These are phyloP conservation scores for Oscheius sp. DNA, from an alignment of 2,888 invertebrate species.

Conservation along the genomic window DNA sequence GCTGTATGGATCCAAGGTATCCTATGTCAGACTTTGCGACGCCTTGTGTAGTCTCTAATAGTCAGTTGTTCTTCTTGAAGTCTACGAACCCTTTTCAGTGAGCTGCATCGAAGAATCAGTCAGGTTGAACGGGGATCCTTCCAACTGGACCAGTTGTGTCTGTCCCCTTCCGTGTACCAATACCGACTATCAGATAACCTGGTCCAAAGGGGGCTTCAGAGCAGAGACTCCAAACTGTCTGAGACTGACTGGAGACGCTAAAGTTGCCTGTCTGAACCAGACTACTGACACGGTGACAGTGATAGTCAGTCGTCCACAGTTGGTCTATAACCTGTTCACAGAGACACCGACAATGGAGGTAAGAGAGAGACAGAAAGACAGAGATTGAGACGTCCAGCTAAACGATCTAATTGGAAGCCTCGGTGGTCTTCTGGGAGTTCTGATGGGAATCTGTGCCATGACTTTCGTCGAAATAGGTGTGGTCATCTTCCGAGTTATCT, in stretches of 20 bases:
- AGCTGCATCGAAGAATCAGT: constrained; percentile 50
- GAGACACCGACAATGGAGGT: constrained; percentile 50
- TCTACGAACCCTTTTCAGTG: constrained; percentile 34
- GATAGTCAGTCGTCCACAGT: constrained; percentile 37
- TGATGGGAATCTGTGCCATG: constrained; percentile 33
- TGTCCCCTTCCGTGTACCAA: constrained; percentile 58
- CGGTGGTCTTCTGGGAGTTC: constrained; percentile 32
- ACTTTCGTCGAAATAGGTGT: constrained; percentile 33
- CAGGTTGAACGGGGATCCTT: constrained; percentile 52
- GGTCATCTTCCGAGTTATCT: background rate
- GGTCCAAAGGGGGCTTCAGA: constrained; percentile 40
- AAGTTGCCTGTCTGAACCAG: background rate
- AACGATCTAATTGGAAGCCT: constrained; percentile 22
- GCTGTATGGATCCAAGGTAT: constrained; percentile 63
- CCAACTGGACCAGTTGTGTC: constrained; percentile 54
- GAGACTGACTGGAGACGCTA: background rate
- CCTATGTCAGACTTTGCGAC: constrained; percentile 42
- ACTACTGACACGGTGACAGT: constrained; percentile 41
- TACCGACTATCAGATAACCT: constrained; percentile 46
- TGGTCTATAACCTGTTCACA: constrained; percentile 41
- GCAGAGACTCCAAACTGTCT: background rate
- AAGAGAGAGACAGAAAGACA: background rate
- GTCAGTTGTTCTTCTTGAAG: constrained; percentile 16
- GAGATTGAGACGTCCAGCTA: background rate
- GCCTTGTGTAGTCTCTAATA: constrained; percentile 48